Evolutionary conservation across 2,888 invertebrate species (phyloP), one percentile per base, ranked within the genome.

Genomic region (Abrostola tripartita): DNA sequence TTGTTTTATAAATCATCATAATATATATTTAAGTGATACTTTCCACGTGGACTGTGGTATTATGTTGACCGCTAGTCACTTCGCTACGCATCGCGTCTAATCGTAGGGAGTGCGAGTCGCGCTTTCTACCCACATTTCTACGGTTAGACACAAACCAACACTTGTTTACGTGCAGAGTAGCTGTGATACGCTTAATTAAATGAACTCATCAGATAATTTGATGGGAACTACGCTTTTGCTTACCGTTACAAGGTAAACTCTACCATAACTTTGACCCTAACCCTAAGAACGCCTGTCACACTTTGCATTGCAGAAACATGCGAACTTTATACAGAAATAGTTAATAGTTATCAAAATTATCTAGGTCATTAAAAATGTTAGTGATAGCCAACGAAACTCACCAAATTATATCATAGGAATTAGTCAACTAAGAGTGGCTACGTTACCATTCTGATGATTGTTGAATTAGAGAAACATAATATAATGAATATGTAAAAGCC

Each of bases 51-150:
- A 53, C 53, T 52, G 38, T 60, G 61, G 61, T 63, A 51, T 61
- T 62, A 54, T 52, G 62, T 65, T 74, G 79, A 68, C 79, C 79
- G 68, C 65, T 60, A 74, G 55, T 55, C 50, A 65, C 52, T 68
- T 65, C 68, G 78, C 72, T 35, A 76, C 74, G 78, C 79, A 76
- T 64, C 61, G 40, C 68, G 72, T 70, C 67, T 73, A 74, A 81
- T 77, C 76, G 74, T 78, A 79, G 81, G 79, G 81, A 80, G 78
- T 68, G 52, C 65, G 80, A 81, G 85, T 84, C 82, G 83, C 88
- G 88, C 88, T 88, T 88, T 88, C 88, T 88, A 84, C 82, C 70
- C 86, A 84, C 85, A 83, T 78, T 81, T n/a, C n/a, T 77, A 84
- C 85, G 76, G 85, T 83, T 84, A 83, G 71, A 71, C 74, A 75